Evolutionary conservation across 2,113 vertebrate genomes (phyloP).

Genomic region (Pedetes capensis): DNA sequence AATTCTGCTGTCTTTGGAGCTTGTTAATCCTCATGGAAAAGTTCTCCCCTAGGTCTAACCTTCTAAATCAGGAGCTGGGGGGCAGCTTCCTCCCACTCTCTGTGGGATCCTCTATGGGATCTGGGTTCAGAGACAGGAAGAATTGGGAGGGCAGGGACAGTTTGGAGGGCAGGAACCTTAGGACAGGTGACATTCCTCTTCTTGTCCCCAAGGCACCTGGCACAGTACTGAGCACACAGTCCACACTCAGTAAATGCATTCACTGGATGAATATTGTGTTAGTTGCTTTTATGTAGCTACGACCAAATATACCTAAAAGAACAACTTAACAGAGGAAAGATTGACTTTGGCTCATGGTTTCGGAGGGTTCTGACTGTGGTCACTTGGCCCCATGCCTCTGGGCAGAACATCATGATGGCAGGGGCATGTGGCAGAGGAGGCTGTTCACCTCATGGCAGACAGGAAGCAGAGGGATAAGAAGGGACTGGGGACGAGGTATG

Average conservation of each 20-base stretch:
- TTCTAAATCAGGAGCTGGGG: neutral
- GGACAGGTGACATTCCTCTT: neutral
- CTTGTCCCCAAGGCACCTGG: neutral
- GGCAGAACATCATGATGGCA: too few species aligned
- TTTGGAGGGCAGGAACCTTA: neutral
- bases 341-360: neutral
- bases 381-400: too few species aligned
- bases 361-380: neutral
- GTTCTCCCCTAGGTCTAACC: neutral
- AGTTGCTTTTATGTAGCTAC: too few species aligned
- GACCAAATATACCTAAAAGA: too few species aligned
- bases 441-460: neutral
- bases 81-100: neutral
- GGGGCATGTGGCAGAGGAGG: neutral
- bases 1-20: neutral
- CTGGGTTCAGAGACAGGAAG: neutral
- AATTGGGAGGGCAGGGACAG: neutral
- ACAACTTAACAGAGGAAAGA: neutral
- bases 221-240: neutral
- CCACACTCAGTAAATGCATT: neutral
- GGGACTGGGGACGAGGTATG: too few species aligned
- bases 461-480: neutral
- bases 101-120: too few species aligned
- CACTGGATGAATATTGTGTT: neutral
- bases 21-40: neutral